A percentile compares a stretch with the other conserved stretches of the same genome.
These are phyloP conservation scores for Diplazon laetatorius DNA, from an alignment of 2,888 invertebrate species.

Conservation along the genomic window DNA sequence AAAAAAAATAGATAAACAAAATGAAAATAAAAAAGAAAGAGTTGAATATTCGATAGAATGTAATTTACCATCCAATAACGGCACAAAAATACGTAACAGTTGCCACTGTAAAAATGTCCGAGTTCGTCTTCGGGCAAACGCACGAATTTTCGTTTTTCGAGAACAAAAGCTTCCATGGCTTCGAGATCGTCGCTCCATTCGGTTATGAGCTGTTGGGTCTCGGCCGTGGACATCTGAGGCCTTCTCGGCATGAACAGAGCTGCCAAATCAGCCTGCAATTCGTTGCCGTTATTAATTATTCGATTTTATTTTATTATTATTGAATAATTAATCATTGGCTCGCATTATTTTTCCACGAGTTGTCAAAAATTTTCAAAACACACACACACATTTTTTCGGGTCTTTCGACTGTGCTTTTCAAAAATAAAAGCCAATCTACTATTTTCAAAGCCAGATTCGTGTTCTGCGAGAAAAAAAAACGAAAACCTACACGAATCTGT, in stretches of 20 bases:
- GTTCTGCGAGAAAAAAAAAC: too few relatives aligned
- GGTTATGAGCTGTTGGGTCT: conserved; percentile 94
- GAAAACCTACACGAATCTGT: too few relatives aligned
- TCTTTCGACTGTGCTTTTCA: too few relatives aligned
- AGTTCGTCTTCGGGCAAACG: conserved; percentile 97
- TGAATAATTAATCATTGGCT: too few relatives aligned
- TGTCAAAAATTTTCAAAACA: too few relatives aligned
- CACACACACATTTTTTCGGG: too few relatives aligned
- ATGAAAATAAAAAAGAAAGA: too few relatives aligned
- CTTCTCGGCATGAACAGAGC: conserved; percentile 98
- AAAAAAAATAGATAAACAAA: not conserved
- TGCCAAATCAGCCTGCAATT: conserved; percentile 91
- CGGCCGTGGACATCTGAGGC: conserved; percentile 91
- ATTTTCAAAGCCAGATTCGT: too few relatives aligned
- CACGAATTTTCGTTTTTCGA: conserved; percentile 99
- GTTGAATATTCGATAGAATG: too few relatives aligned
- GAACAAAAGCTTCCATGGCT: conserved; percentile 98
- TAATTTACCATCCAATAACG: conserved; percentile 91
- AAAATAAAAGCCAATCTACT: too few relatives aligned
- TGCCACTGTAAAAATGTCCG: conserved; percentile 95
- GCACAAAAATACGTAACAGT: conserved; percentile 99
- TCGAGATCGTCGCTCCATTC: conserved; percentile 99
- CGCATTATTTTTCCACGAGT: too few relatives aligned
- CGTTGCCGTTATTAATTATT: conserved; percentile 11
- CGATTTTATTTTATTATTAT: conserved; percentile 3